Evolutionary conservation across 2,797 vertebrate species (phyloP).

Genomic region (Mus caroli): DNA sequence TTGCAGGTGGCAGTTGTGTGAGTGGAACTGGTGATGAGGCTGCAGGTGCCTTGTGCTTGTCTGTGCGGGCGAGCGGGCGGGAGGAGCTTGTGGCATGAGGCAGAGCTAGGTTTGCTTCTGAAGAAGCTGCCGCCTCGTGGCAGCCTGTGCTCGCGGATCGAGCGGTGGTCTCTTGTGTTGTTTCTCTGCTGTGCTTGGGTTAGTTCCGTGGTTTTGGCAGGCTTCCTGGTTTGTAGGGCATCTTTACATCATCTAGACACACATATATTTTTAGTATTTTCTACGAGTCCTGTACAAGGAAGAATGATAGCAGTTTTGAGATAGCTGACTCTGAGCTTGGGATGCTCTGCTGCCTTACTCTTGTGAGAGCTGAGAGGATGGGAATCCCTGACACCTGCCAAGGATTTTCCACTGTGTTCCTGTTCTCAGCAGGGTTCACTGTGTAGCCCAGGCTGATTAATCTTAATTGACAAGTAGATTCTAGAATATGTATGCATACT

Average conservation of each 20-base stretch:
- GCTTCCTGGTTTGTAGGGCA: not conserved
- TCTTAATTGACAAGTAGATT: not conserved
- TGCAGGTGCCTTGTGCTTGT: not conserved
- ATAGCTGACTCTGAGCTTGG: not conserved
- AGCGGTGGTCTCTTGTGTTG: not conserved
- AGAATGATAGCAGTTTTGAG: not conserved
- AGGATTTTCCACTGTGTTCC: not conserved
- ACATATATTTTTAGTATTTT: conserved; percentile 3
- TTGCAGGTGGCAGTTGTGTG: not conserved
- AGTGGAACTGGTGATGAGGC: not conserved
- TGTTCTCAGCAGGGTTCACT: not conserved
- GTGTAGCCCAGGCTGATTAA: not conserved
- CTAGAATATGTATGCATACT: not conserved
- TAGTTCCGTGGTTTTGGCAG: not conserved
- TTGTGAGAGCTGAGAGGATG: not conserved
- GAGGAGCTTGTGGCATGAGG: not conserved
- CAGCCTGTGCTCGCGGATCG: not conserved
- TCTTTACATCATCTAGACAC: not conserved
- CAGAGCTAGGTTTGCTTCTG: not conserved
- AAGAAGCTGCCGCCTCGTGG: not conserved
- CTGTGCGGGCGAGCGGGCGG: not conserved
- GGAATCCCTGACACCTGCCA: not conserved
- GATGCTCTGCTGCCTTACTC: not conserved
- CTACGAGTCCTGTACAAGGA: not conserved
- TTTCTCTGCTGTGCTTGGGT: not conserved